Evolutionary conservation across 2,113 vertebrate genomes (phyloP).

Genomic region (Zootoca vivipara): DNA sequence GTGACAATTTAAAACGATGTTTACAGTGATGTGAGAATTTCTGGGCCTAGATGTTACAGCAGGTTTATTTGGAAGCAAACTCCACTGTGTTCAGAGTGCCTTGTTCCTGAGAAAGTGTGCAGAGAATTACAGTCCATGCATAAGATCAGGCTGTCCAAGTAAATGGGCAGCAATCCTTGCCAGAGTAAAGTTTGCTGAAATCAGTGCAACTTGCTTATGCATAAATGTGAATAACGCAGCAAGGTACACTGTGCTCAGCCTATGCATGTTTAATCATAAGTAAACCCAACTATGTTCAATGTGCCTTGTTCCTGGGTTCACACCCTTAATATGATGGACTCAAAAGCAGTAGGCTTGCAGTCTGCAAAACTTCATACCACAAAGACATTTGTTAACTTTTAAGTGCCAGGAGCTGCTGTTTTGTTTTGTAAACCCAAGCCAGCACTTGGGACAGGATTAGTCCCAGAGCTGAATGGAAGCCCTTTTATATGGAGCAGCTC

Average conservation of each 20-base stretch:
- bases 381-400: neutral
- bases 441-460: neutral
- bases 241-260: neutral
- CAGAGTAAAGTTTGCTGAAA: neutral
- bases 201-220: neutral
- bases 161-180: neutral
- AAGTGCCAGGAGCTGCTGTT: neutral
- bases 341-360: neutral
- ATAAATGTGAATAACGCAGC: neutral
- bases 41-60: too few species aligned
- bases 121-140: neutral
- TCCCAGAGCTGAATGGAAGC: neutral
- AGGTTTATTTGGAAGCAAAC: neutral
- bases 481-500: neutral
- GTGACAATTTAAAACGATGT: neutral
- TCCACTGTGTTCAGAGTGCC: too few species aligned
- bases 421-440: too few species aligned
- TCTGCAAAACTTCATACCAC: neutral
- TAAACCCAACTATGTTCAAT: neutral
- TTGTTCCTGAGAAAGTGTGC: neutral
- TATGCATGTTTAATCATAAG: neutral
- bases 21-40: too few species aligned
- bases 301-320: too few species aligned
- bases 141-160: neutral
- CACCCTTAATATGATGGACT: too few species aligned